Evolutionary conservation across 2,888 invertebrate genomes (phyloP).

Genomic region (Hartigia nigra): DNA sequence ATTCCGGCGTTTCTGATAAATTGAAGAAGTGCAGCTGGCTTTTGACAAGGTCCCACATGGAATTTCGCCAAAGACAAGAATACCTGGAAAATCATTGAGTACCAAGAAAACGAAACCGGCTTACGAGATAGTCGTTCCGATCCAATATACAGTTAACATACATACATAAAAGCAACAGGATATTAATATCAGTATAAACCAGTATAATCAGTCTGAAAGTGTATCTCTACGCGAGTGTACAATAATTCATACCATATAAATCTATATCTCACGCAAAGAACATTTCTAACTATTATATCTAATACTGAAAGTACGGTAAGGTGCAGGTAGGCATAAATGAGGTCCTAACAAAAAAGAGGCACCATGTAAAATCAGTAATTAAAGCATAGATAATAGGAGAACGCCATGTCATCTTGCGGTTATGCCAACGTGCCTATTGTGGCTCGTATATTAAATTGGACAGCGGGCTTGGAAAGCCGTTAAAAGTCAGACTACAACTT

Average conservation of each 20-base stretch:
- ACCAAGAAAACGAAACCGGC: not conserved
- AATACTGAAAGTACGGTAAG: not conserved
- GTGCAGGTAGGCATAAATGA: not conserved
- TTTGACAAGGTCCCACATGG: not conserved
- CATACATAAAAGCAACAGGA: not conserved
- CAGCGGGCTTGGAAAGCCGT: conserved; percentile 32
- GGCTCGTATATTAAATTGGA: not conserved
- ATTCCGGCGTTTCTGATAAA: not conserved
- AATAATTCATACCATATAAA: too few relatives aligned
- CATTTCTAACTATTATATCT: not conserved
- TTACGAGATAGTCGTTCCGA: not conserved
- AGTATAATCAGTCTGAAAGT: not conserved
- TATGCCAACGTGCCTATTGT: not conserved
- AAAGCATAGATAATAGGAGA: not conserved
- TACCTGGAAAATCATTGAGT: not conserved
- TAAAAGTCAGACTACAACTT: conserved; percentile 15
- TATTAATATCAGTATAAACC: not conserved
- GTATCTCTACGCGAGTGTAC: not conserved
- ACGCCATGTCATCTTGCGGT: not conserved
- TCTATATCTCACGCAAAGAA: not conserved
- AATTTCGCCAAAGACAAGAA: not conserved
- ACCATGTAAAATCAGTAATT: conserved; percentile 3
- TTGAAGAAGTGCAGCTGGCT: not conserved
- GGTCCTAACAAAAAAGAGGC: not conserved
- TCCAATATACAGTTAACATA: not conserved